A percentile compares a stretch with the other conserved stretches of the same genome.
phyloP scores from a whole-genome alignment of 2,888 invertebrate genomes.

The Leucania comma region DNA sequence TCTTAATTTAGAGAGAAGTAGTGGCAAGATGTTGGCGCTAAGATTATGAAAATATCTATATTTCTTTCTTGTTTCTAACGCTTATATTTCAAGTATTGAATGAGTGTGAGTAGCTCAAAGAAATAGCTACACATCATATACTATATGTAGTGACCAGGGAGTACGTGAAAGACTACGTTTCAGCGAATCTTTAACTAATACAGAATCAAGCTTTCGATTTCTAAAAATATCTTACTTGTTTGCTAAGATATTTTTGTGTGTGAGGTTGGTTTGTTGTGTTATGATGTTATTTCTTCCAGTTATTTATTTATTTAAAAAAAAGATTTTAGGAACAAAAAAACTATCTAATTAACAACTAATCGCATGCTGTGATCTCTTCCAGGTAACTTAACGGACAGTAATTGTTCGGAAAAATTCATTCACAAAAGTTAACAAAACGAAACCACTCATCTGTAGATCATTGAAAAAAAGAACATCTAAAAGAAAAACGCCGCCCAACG shows the following conservation, averaged over 20 bases:
- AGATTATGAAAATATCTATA: neutral
- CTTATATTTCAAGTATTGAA: neutral
- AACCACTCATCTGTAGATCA: slow-evolving; percentile 7
- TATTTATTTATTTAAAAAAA: too few species aligned
- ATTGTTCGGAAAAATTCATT: neutral
- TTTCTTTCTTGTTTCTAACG: neutral
- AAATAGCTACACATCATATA: too few species aligned
- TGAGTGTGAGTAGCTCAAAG: too few species aligned
- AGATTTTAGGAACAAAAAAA: too few species aligned
- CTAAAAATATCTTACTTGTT: neutral
- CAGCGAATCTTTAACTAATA: neutral
- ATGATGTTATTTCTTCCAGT: too few species aligned
- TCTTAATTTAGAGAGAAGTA: slow-evolving; percentile 41
- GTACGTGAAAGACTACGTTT: neutral
- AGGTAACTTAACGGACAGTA: neutral
- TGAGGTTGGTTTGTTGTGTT: too few species aligned
- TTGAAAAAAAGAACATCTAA: slow-evolving; percentile 19
- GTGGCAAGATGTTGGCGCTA: neutral
- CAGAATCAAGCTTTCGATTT: neutral
- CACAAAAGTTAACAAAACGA: slow-evolving; percentile 19
- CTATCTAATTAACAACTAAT: too few species aligned
- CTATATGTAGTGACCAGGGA: neutral
- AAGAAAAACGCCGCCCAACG: slow-evolving; percentile 11
- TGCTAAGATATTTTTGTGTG: neutral
- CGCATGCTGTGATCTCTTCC: too few species aligned